phyloP scores from a whole-genome alignment of 2,797 vertebrate species.

The Linurgus olivaceus region DNA sequence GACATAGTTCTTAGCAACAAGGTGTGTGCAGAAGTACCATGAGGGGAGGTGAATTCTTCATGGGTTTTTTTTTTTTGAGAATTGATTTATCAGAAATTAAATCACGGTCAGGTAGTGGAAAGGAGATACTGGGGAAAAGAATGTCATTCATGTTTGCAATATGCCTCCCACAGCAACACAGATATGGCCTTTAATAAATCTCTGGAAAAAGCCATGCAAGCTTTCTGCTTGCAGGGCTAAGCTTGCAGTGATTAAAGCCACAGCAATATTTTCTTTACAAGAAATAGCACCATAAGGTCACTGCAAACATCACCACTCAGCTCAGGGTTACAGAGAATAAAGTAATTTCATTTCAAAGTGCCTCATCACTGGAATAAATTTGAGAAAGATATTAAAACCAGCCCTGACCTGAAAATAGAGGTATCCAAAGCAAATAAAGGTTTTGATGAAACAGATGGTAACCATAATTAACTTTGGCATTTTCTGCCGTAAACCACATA shows the following conservation, averaged over 20 bases:
- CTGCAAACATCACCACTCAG: background rate
- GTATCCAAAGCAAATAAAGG: background rate
- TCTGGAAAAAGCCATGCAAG: background rate
- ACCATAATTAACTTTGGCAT: slow-evolving; percentile 38
- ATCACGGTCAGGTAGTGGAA: background rate
- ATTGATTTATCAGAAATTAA: background rate
- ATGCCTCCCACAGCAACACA: background rate
- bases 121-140: background rate
- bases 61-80: background rate
- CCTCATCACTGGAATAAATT: background rate
- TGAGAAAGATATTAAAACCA: slow-evolving; percentile 27
- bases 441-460: slow-evolving; percentile 44
- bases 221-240: background rate
- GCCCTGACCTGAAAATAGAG: background rate
- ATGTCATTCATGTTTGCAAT: background rate
- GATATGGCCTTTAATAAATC: slow-evolving; percentile 2
- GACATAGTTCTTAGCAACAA: background rate
- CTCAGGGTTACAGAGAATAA: background rate
- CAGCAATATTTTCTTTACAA: background rate
- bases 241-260: background rate
- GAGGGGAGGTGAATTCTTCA: background rate
- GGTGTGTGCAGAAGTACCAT: rapidly evolving
- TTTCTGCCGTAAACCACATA: slow-evolving; percentile 9
- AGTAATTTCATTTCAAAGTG: background rate
- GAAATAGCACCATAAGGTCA: background rate